phyloP scores from a whole-genome alignment of 30 jellyfish, hydroid and myxozoan genomes.

The Mastigias papua region DNA sequence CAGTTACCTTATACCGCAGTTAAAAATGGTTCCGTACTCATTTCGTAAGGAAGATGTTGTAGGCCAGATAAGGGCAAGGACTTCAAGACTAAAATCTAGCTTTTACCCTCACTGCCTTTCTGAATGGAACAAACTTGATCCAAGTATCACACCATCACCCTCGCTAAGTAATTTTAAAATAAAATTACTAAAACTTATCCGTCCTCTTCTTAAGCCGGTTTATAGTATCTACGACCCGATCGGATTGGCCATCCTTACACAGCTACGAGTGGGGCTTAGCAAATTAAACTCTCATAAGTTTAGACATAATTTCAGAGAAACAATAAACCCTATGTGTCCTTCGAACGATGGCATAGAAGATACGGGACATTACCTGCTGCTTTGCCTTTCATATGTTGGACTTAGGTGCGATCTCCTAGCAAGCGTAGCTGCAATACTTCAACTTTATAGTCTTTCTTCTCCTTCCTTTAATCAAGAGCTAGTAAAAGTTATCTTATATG shows the following conservation, averaged over 20 bases:
- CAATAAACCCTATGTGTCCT: conserved; percentile 45
- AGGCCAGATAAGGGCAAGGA: conserved; percentile 56
- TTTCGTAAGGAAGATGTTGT: neutral
- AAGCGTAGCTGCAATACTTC: neutral
- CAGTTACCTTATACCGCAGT: conserved; percentile 14
- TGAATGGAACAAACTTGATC: neutral
- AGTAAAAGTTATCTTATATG: neutral
- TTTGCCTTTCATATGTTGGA: conserved; percentile 3
- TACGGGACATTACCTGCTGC: conserved; percentile 59
- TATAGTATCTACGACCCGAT: conserved; percentile 15
- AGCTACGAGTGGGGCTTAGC: conserved; percentile 46
- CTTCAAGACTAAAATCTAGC: conserved; percentile 17
- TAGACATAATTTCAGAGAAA: conserved; percentile 1
- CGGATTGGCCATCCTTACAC: conserved; percentile 33
- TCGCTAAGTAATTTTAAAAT: neutral
- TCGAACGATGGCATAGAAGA: conserved; percentile 43
- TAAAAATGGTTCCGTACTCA: neutral
- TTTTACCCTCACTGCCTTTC: conserved; percentile 13
- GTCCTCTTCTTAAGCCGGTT: conserved; percentile 3
- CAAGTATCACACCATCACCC: neutral
- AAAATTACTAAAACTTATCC: neutral
- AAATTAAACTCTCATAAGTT: conserved; percentile 37
- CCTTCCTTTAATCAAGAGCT: neutral
- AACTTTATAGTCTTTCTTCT: neutral
- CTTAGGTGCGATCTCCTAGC: neutral